Evolutionary conservation across 2,113 vertebrate species (phyloP).

Genomic region (Conger conger): DNA sequence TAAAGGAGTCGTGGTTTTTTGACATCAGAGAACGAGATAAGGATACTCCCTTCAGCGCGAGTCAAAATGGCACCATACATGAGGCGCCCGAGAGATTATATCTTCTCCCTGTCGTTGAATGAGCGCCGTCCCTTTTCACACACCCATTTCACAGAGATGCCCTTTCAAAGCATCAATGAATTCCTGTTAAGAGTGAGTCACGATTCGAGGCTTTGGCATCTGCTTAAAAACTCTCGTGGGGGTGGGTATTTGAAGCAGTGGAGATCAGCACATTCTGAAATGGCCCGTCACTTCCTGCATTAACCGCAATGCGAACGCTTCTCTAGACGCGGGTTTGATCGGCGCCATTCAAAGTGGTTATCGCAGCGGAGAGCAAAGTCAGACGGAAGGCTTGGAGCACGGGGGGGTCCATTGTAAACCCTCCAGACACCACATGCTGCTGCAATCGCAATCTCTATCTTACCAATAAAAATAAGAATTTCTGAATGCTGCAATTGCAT

Average conservation of each 20-base stretch:
- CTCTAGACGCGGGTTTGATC: conserved; percentile 48
- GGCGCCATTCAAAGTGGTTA: conserved; percentile 51
- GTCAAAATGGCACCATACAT: not conserved
- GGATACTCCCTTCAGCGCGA: not conserved
- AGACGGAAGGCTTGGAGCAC: conserved; percentile 32
- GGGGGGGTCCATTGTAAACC: not conserved
- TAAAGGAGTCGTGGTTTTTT: not conserved
- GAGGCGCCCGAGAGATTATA: not conserved
- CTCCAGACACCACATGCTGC: not conserved
- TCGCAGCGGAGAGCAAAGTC: conserved; percentile 58
- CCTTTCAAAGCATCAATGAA: conserved; percentile 18
- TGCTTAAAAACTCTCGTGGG: conserved; percentile 41
- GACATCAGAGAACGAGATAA: not conserved
- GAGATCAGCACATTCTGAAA: conserved; percentile 68
- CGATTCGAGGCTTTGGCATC: conserved; percentile 13
- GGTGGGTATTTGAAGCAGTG: conserved; percentile 47
- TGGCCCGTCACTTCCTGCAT: conserved; percentile 60
- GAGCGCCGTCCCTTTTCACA: not conserved
- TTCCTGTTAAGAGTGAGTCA: conserved; percentile 24
- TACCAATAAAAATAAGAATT: not conserved
- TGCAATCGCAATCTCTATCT: not conserved
- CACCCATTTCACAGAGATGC: conserved; percentile 15
- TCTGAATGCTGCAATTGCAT: not conserved
- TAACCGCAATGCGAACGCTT: conserved; percentile 61
- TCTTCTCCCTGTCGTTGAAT: not conserved